A percentile compares a stretch with the other conserved stretches of the same genome.
phyloP scores from a whole-genome alignment of 2,113 vertebrate species.

The Emydocephalus ijimae region DNA sequence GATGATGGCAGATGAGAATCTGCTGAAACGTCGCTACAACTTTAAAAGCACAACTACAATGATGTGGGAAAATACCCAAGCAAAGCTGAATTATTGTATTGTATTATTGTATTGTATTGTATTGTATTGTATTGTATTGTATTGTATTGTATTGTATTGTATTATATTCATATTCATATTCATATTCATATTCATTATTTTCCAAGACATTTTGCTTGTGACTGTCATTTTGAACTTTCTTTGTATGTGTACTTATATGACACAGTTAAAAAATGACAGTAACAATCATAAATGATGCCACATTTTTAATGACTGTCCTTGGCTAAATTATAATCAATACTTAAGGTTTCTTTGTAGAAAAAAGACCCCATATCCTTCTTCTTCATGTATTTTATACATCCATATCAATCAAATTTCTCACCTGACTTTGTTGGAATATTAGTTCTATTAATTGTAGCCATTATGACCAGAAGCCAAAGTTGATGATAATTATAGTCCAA shows the following conservation, averaged over 20 bases:
- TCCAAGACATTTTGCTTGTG: neutral
- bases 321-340: neutral
- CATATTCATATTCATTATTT: neutral
- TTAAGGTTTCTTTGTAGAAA: neutral
- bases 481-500: neutral
- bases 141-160: no score
- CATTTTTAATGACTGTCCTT: neutral
- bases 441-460: neutral
- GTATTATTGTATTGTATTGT: no score
- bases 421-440: neutral
- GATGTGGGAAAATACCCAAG: no score
- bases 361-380: neutral
- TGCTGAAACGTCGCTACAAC: no score
- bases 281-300: neutral
- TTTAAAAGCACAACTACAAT: no score
- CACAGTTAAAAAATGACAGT: neutral
- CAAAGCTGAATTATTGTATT: no score
- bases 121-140: no score
- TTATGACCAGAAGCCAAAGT: no score
- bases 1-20: no score
- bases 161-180: no score
- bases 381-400: neutral
- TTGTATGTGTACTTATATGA: neutral
- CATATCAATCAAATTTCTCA: neutral
- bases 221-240: neutral